A percentile compares a stretch with the other conserved stretches of the same genome.
These are phyloP conservation scores for Solenopsis fugax DNA, from an alignment of 1,140 invertebrate species.

Conservation along the genomic window DNA sequence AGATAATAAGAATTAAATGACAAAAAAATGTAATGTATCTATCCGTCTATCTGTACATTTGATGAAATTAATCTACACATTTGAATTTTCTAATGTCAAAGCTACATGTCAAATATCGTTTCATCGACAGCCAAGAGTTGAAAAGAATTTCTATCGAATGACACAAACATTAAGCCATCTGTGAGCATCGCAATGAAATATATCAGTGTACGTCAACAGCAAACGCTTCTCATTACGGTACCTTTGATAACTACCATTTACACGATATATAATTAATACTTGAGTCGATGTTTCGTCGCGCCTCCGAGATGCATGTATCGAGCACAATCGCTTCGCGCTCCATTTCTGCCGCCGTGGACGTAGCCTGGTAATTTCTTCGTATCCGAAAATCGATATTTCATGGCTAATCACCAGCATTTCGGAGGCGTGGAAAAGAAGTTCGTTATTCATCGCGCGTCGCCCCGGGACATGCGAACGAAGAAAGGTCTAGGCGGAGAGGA, in stretches of 20 bases:
- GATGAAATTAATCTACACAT: neutral
- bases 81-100: neutral
- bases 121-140: neutral
- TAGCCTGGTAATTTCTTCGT: slow-evolving; percentile 78
- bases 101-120: neutral
- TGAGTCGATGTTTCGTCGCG: slow-evolving; percentile 68
- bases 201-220: slow-evolving; percentile 33
- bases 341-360: slow-evolving; percentile 43
- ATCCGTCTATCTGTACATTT: neutral
- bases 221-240: slow-evolving; percentile 53
- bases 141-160: neutral
- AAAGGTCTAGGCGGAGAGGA: neutral
- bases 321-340: slow-evolving; percentile 29
- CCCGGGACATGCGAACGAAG: slow-evolving; percentile 77
- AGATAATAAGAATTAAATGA: neutral
- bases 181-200: slow-evolving; percentile 12
- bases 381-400: slow-evolving; percentile 87
- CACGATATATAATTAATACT: slow-evolving; percentile 59
- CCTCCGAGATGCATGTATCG: slow-evolving; percentile 1
- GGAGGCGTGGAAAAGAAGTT: slow-evolving; percentile 86
- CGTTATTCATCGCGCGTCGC: slow-evolving; percentile 86
- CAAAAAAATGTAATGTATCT: neutral
- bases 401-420: slow-evolving; percentile 87
- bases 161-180: slow-evolving; percentile 50
- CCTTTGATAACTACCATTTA: slow-evolving; percentile 51